Conservation (phyloP, 2,888 invertebrate species). For the Leptinotarsa juncta region DNA sequence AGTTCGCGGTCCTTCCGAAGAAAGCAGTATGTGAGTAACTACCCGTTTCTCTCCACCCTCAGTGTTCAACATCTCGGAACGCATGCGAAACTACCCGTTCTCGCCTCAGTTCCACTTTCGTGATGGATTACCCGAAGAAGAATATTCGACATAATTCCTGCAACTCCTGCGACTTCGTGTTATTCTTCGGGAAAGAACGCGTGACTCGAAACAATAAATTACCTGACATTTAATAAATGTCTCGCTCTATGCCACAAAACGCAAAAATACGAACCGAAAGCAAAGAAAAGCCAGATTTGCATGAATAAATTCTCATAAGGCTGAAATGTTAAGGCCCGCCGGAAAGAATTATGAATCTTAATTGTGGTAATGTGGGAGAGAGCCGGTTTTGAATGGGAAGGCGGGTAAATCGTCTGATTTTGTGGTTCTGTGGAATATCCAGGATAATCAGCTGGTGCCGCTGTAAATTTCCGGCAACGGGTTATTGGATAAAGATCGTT, state of each 20-base stretch:
- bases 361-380: slow-evolving; percentile 32
- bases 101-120: background rate
- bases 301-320: slow-evolving; percentile 39
- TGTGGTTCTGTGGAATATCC: background rate
- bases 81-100: background rate
- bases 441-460: background rate
- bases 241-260: slow-evolving; percentile 31
- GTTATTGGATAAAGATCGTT: background rate
- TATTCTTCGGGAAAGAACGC: slow-evolving; percentile 18
- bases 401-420: slow-evolving; percentile 4
- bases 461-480: background rate
- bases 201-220: slow-evolving; percentile 34
- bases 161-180: slow-evolving; percentile 20
- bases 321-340: slow-evolving; percentile 35
- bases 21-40: too few species aligned
- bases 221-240: slow-evolving; percentile 42
- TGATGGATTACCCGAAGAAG: slow-evolving; percentile 10
- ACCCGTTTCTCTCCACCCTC: background rate
- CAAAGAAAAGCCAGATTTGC: slow-evolving; percentile 36
- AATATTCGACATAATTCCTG: slow-evolving; percentile 35
- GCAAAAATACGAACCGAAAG: slow-evolving; percentile 39
- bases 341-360: slow-evolving; percentile 42
- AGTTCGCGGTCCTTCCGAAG: too few species aligned
- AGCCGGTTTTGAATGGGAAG: slow-evolving; percentile 13
- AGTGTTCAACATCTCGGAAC: background rate